These are phyloP conservation scores for Lysandra bellargus DNA, from an alignment of 2,888 invertebrate genomes.

Conservation along the genomic window DNA sequence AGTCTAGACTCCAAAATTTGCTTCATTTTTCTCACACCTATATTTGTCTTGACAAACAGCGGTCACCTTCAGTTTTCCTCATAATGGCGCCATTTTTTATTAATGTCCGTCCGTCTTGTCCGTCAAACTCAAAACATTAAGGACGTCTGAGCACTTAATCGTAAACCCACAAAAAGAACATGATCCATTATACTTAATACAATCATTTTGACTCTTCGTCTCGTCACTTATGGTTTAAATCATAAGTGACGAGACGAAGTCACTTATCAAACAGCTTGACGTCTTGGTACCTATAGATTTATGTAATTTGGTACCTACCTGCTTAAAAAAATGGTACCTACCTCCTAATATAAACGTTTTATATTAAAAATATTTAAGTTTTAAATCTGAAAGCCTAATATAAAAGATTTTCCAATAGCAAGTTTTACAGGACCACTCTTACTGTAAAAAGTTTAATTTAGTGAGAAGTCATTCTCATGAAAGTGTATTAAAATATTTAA, in stretches of 20 bases:
- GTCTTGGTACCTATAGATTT: background rate
- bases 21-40: background rate
- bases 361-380: too few species aligned
- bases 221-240: background rate
- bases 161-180: background rate
- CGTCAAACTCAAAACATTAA: background rate
- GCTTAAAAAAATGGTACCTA: background rate
- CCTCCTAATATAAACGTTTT: too few species aligned
- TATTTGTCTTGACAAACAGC: background rate
- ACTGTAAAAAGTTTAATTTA: background rate
- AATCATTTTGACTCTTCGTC: background rate
- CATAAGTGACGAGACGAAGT: background rate
- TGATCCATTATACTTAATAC: background rate
- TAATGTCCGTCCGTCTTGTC: background rate
- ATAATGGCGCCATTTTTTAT: constrained; percentile 13
- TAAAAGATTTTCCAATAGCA: too few species aligned
- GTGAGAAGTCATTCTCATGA: too few species aligned
- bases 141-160: constrained; percentile 7
- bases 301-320: background rate
- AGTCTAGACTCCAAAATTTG: too few species aligned
- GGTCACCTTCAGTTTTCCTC: constrained; percentile 12
- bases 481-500: too few species aligned
- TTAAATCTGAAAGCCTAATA: too few species aligned
- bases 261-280: background rate
- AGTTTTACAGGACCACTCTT: background rate